Percentiles rank a stretch among this genome's conserved stretches.
phyloP scores from a whole-genome alignment of 30 jellyfish, hydroid and myxozoan genomes.

The Cassiopea andromeda region DNA sequence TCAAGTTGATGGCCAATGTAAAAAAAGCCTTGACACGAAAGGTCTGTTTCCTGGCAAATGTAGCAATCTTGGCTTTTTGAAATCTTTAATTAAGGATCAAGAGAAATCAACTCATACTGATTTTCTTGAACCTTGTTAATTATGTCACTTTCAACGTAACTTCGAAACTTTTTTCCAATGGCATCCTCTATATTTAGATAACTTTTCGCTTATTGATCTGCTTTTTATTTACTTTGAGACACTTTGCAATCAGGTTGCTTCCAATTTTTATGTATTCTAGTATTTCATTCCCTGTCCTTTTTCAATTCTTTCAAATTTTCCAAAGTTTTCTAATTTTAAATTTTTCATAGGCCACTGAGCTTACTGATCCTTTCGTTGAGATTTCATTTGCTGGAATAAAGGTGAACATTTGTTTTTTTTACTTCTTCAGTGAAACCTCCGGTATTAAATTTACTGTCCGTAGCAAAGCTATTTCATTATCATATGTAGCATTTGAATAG shows the following conservation, averaged over 20 bases:
- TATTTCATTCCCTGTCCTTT: too few species aligned
- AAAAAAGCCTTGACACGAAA: slow-evolving; percentile 75
- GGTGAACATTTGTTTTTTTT: slow-evolving; percentile 33
- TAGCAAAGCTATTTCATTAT: neutral
- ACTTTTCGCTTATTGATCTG: too few species aligned
- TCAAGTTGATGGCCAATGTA: slow-evolving; percentile 75
- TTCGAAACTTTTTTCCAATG: too few species aligned
- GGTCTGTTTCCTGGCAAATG: slow-evolving; percentile 25
- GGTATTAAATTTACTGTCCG: neutral
- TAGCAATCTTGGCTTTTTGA: too few species aligned
- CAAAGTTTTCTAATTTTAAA: neutral
- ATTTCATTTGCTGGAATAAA: slow-evolving; percentile 89
- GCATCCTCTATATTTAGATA: too few species aligned
- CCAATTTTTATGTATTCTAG: too few species aligned
- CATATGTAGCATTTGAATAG: neutral
- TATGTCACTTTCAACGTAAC: too few species aligned
- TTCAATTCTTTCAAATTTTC: neutral
- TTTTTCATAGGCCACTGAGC: slow-evolving; percentile 58
- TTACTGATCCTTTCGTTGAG: slow-evolving; percentile 98
- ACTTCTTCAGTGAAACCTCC: neutral
- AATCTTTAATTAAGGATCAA: too few species aligned
- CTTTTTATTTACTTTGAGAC: too few species aligned
- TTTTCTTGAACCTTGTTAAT: too few species aligned
- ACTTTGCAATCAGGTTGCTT: too few species aligned
- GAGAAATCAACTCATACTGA: too few species aligned